Base-by-base conservation (phyloP, 1,140 invertebrate species). In the Cepaea nemoralis region DNA sequence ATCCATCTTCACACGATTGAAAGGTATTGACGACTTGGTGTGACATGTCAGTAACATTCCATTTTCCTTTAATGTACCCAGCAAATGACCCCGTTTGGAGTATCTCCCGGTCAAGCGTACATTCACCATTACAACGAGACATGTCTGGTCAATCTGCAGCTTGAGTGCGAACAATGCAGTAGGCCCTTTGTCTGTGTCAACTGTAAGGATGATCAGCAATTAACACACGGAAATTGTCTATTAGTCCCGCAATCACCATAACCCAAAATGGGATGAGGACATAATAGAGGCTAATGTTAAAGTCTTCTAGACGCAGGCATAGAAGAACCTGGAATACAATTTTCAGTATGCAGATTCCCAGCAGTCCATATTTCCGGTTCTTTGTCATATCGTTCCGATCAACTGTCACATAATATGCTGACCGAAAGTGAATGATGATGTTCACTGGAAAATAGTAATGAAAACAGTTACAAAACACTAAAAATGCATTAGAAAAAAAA, bases 301-400 rank as follows among this genome's bases (percentile, higher is more conserved):
- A 80, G 40, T 50, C 16, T 31, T 80, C 78, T 40, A 80, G 45
- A n/a, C 78, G 78, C 19, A 80, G 69, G 37, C 78, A 80, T 3
- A 80, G 35, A 22, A 80, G 55, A 31, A 80, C 66, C 42, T 80
- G 78, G 31, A 80, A 80, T 19, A 45, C 45, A 24, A 80, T 73
- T 45, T 80, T 80, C 24, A 80, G 55, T 2, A 80, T 27, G 69
- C 78, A 80, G 48, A 39, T 50, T n/a, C 45, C 67, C 69, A 80
- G 12, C 8, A 80, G 78, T 40, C 2, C 8, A 73, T 71, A 80
- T 39, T 80, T 80, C 35, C 78, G 33, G 3, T 50, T 80, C 69
- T 71, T 80, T 33, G 78, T 80, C 78, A 80, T 80, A 27, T 80
- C 78, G 39, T 80, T 80, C 35, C 78, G 71, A 48, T 80, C 78